These are phyloP conservation scores for Chiridota heheva DNA, from an alignment of 35 echinoderm and acorn worm species.

Conservation along the genomic window DNA sequence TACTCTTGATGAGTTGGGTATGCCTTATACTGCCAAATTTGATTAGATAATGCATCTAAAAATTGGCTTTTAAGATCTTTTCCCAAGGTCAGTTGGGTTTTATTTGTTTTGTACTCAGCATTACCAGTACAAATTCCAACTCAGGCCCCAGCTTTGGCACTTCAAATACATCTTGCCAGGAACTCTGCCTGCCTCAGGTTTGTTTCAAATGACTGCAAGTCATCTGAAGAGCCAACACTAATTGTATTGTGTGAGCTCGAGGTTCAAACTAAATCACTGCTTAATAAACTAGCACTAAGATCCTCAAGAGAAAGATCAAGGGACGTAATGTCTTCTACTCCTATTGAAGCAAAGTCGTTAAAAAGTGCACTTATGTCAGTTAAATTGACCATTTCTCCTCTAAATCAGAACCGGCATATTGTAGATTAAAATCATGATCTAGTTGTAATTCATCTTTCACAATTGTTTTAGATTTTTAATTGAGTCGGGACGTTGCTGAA, in stretches of 20 bases:
- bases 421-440: background rate
- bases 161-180: conserved; percentile 9
- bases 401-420: conserved; percentile 19
- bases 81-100: background rate
- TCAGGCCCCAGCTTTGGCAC: background rate
- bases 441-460: background rate
- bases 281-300: background rate
- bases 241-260: conserved; percentile 28
- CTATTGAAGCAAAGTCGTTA: background rate
- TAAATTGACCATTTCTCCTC: conserved; percentile 7
- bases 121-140: conserved; percentile 16
- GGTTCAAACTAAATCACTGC: background rate
- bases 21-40: conserved; percentile 14
- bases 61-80: conserved; percentile 27
- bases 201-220: conserved; percentile 3
- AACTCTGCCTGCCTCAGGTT: conserved; percentile 17
- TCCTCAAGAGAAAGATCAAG: background rate
- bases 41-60: conserved; percentile 6
- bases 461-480: background rate
- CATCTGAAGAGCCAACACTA: conserved; percentile 21
- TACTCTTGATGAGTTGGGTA: conserved; percentile 27
- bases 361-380: conserved; percentile 3
- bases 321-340: background rate
- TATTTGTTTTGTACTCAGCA: background rate
- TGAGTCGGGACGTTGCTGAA: background rate